Base-by-base conservation (phyloP, 92 coral and sea anemone genomes). In the Diadumene lineata region DNA sequence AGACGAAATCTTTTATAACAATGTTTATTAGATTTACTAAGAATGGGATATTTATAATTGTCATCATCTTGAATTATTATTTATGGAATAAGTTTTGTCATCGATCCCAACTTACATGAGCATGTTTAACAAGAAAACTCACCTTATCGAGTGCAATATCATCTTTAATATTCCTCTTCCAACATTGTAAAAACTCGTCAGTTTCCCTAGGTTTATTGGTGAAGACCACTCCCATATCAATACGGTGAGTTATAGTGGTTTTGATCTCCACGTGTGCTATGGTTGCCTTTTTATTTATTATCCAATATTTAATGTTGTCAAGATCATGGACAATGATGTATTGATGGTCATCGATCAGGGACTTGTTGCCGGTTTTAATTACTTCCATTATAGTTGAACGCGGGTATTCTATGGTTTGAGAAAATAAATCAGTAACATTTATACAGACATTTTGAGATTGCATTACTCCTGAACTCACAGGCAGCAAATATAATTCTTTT, bases 191-290 rank as follows among this genome's bases (percentile, higher is more conserved):
- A 24, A 70, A 70, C 1, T 1, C 11, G 61, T 34, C n/a, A n/a
- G n/a, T n/a, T n/a, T n/a, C n/a, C n/a, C n/a, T n/a, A n/a, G n/a
- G n/a, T n/a, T n/a, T n/a, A n/a, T n/a, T n/a, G n/a, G n/a, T n/a
- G n/a, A n/a, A n/a, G n/a, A n/a, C n/a, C n/a, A n/a, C n/a, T n/a
- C n/a, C n/a, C n/a, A n/a, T n/a, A n/a, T n/a, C n/a, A n/a, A 64
- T 31, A 31, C 48, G 64, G 21, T 76, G 81, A 10, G 11, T 28
- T 21, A 74, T 70, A 0, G 50, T 70, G 46, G 23, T 53, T 24
- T 70, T 70, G 30, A 70, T 53, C 6, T 38, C 48, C 6, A 38
- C 7, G 7, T 6, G 13, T 4, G 48, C 7, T 38, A 38, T 4
- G 13, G 48, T 38, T 38, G 6, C 7, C 6, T 38, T 38, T 38